Evolutionary conservation across 1,140 invertebrate genomes (phyloP).

Genomic region (Drosophila bocqueti): DNA sequence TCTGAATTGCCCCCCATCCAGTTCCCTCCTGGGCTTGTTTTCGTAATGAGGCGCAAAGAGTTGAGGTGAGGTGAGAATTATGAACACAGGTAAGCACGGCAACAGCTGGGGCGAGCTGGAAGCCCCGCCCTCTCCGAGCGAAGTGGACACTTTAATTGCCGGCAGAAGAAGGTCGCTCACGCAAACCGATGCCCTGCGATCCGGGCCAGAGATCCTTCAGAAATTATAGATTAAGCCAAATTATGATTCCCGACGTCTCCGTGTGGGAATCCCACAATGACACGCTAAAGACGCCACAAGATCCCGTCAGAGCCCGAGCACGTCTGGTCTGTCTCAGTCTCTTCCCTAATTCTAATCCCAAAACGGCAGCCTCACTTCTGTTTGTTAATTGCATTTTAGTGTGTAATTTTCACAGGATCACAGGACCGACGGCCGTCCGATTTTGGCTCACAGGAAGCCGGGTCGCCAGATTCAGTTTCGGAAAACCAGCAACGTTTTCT

Average conservation of each 20-base stretch:
- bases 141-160: conserved; percentile 68
- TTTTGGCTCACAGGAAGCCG: conserved; percentile 63
- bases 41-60: conserved; percentile 61
- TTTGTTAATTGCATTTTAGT: conserved; percentile 80
- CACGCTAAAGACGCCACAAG: conserved; percentile 40
- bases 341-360: conserved; percentile 45
- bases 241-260: conserved; percentile 43
- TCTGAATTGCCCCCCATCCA: background rate
- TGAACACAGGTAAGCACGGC: conserved; percentile 21
- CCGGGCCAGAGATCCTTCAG: background rate
- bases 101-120: background rate
- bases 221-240: conserved; percentile 54
- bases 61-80: conserved; percentile 50
- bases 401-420: conserved; percentile 81
- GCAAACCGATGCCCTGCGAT: conserved; percentile 7
- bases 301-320: conserved; percentile 13
- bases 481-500: background rate
- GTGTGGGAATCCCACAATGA: conserved; percentile 63
- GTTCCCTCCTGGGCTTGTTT: conserved; percentile 44
- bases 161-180: conserved; percentile 58
- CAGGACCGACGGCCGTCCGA: conserved; percentile 7
- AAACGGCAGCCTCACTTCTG: conserved; percentile 80
- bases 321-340: conserved; percentile 16
- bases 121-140: conserved; percentile 6
- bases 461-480: conserved; percentile 19